A percentile compares a stretch with the other conserved stretches of the same genome.
Evolutionary conservation across 1,140 invertebrate genomes (phyloP).

Genomic region (Aporrectodea caliginosa): DNA sequence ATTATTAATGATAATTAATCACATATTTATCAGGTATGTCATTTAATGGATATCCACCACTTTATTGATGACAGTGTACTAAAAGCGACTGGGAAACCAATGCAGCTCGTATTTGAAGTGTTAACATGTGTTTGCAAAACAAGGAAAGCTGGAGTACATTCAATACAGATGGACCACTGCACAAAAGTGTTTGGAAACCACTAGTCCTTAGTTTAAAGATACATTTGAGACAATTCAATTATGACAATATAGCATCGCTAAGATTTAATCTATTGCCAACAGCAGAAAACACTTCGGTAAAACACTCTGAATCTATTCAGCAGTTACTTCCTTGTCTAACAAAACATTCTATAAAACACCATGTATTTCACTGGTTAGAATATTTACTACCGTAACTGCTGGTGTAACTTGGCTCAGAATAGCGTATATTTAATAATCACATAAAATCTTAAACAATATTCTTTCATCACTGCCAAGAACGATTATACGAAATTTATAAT

Average conservation of each 20-base stretch:
- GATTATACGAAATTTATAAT: neutral
- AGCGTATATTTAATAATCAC: neutral
- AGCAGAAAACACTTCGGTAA: too few relatives aligned
- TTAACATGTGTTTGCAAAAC: neutral
- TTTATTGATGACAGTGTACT: too few relatives aligned
- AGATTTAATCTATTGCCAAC: too few relatives aligned
- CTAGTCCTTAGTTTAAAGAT: neutral
- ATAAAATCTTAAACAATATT: neutral
- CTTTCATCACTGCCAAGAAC: neutral
- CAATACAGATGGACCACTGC: neutral
- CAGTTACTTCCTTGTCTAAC: too few relatives aligned
- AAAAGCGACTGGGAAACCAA: too few relatives aligned
- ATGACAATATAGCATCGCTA: neutral
- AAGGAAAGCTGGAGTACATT: neutral
- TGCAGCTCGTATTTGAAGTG: neutral
- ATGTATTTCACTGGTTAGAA: too few relatives aligned
- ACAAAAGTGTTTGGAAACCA: neutral
- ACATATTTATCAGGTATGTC: too few relatives aligned
- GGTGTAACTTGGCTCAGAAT: slow-evolving; percentile 1
- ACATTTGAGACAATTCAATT: neutral
- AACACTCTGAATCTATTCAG: too few relatives aligned
- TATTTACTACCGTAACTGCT: too few relatives aligned
- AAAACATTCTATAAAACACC: too few relatives aligned
- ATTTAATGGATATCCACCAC: too few relatives aligned
- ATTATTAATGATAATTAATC: too few relatives aligned